phyloP scores from a whole-genome alignment of 2,113 vertebrate genomes.

The Bos indicus region DNA sequence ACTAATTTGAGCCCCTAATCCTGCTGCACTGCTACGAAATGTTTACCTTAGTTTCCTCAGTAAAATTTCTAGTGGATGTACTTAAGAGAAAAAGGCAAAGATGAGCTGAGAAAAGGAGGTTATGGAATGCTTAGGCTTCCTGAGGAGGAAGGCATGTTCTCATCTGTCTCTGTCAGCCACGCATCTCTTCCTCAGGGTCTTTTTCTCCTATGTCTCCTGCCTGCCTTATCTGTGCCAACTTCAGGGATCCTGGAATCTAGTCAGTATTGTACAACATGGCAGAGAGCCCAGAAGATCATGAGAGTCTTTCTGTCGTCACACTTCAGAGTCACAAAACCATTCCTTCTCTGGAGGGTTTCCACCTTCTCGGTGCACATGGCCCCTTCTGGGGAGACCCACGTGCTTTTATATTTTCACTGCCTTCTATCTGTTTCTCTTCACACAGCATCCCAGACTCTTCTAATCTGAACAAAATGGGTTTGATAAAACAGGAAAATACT shows the following conservation, averaged over 20 bases:
- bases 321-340: neutral
- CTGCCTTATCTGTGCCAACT: neutral
- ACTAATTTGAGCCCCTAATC: neutral
- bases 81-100: neutral
- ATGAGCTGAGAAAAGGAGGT: neutral
- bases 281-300: neutral
- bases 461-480: neutral
- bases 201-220: neutral
- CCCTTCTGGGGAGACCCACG: neutral
- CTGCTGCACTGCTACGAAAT: neutral
- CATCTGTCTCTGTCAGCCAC: neutral
- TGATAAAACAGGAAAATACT: neutral
- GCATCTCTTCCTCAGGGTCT: neutral
- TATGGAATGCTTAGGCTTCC: neutral
- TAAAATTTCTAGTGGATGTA: neutral
- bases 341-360: neutral
- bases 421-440: neutral
- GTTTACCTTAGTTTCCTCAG: neutral
- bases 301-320: neutral
- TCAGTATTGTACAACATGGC: neutral
- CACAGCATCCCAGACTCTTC: neutral
- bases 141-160: neutral
- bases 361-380: neutral
- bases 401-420: neutral
- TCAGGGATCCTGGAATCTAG: too few relatives aligned